Conservation (phyloP, 2,113 vertebrate species). For the Ctenodactylus gundi region DNA sequence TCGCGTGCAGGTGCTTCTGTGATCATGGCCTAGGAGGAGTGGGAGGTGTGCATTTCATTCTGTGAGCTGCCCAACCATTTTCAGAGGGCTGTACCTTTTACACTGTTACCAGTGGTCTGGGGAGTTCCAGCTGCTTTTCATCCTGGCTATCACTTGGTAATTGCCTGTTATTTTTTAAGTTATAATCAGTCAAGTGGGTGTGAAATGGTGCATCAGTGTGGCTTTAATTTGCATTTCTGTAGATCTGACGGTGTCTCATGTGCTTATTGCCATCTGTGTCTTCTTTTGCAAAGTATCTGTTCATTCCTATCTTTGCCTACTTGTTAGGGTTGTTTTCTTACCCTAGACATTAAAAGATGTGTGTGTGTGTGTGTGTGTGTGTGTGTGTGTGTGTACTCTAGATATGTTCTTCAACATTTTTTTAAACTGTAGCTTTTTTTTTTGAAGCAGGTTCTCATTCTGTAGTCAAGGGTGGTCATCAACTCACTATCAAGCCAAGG, state of each 20-base stretch:
- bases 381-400: neutral
- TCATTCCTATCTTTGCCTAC: neutral
- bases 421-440: neutral
- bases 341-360: neutral
- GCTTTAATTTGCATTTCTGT: slow-evolving; percentile 2
- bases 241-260: neutral
- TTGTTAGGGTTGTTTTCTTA: slow-evolving; percentile 12
- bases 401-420: neutral
- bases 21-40: neutral
- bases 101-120: neutral
- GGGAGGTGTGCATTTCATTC: neutral
- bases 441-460: no score
- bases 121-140: neutral
- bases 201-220: neutral
- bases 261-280: neutral
- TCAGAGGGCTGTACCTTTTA: neutral
- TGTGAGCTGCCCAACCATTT: neutral
- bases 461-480: no score
- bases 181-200: neutral
- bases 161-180: neutral
- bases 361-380: no score
- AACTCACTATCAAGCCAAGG: no score
- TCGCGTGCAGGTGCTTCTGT: neutral
- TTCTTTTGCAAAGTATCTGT: neutral
- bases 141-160: neutral